phyloP scores from a whole-genome alignment of 2,113 vertebrate species.

The Melanerpes aurifrons region DNA sequence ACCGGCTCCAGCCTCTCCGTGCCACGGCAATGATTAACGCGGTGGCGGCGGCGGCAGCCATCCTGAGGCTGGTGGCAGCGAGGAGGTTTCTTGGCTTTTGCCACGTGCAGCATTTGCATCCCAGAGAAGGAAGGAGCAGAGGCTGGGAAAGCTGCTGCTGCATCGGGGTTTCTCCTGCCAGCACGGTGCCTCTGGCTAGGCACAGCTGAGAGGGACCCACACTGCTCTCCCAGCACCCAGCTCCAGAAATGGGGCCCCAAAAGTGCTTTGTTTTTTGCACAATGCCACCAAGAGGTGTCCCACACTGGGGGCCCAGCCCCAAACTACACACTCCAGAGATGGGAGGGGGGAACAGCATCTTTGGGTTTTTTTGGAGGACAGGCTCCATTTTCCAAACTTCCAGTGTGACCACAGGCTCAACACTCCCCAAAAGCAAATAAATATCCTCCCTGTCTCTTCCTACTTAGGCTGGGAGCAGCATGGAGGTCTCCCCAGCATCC shows the following conservation, averaged over 20 bases:
- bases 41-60: neutral
- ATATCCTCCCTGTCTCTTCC: neutral
- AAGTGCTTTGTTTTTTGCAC: neutral
- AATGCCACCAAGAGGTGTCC: neutral
- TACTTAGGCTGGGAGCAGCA: neutral
- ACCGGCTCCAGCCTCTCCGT: neutral
- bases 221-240: rapidly evolving
- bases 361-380: neutral
- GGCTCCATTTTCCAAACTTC: neutral
- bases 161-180: rapidly evolving
- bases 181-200: neutral
- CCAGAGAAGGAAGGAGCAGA: neutral
- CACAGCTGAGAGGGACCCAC: neutral
- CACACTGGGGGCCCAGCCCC: neutral
- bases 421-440: neutral
- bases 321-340: rapidly evolving
- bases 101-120: neutral
- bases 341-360: neutral
- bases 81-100: neutral
- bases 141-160: neutral
- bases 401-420: neutral
- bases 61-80: neutral
- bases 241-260: neutral
- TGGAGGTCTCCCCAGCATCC: neutral
- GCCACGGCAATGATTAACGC: constrained; percentile 25